A percentile compares a stretch with the other conserved stretches of the same genome.
phyloP scores from a whole-genome alignment of 2,797 vertebrate genomes.

The Pteropus rufus region DNA sequence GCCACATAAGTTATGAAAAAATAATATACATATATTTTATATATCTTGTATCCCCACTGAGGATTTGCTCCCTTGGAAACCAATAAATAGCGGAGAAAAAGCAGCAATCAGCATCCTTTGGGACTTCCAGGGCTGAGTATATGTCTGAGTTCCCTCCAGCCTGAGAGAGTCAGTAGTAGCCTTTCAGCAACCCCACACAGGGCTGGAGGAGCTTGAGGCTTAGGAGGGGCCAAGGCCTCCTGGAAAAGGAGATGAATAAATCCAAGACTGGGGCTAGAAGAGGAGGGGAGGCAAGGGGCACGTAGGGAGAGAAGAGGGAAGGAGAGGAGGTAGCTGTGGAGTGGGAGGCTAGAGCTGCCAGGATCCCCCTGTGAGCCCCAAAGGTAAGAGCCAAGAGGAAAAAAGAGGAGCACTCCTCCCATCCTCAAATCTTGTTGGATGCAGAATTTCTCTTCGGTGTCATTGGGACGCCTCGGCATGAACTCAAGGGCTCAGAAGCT shows the following conservation, averaged over 20 bases:
- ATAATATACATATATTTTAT: conserved; percentile 70
- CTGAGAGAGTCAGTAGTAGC: not conserved
- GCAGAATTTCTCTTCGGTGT: not conserved
- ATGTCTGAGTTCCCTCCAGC: not conserved
- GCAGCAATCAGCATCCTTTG: conserved; percentile 23
- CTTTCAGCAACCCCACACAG: not conserved
- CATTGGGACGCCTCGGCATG: not conserved
- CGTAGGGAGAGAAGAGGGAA: not conserved
- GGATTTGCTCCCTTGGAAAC: conserved; percentile 61
- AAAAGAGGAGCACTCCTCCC: not conserved
- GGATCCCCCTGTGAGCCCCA: not conserved
- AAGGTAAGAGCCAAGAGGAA: not conserved
- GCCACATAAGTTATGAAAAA: conserved; percentile 77
- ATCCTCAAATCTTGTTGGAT: not conserved
- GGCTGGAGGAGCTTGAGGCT: not conserved
- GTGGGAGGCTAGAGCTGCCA: not conserved
- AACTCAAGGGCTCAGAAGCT: conserved; percentile 17
- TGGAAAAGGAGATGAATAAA: conserved; percentile 22
- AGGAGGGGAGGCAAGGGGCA: not conserved
- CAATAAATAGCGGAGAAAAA: conserved; percentile 57
- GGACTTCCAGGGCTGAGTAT: not conserved
- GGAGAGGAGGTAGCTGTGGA: not conserved
- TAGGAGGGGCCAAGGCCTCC: not conserved
- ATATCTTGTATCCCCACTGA: conserved; percentile 59
- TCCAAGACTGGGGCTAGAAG: not conserved